Evolutionary conservation across 2,797 vertebrate genomes (phyloP).

Genomic region (Semotilus atromaculatus): DNA sequence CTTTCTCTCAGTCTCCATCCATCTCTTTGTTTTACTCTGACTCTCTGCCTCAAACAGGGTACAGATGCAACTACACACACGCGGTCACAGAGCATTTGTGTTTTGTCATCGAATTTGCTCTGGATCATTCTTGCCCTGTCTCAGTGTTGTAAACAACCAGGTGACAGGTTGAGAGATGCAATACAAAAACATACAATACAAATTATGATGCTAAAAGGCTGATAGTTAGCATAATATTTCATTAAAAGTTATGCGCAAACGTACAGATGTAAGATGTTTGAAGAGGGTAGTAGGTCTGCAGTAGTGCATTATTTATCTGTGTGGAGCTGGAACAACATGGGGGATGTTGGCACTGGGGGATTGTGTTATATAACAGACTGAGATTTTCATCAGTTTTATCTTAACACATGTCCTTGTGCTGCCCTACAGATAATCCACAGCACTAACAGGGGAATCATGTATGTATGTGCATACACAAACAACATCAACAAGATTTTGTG

Average conservation of each 20-base stretch:
- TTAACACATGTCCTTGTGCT: constrained; percentile 56
- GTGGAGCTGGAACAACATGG: neutral
- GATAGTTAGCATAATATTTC: neutral
- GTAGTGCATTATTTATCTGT: constrained; percentile 27
- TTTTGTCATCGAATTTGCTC: constrained; percentile 18
- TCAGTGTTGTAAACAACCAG: constrained; percentile 1
- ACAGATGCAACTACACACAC: constrained; percentile 23
- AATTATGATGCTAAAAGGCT: neutral
- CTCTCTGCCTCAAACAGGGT: constrained; percentile 21
- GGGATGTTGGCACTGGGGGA: constrained; percentile 20
- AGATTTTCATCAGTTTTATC: constrained; percentile 63
- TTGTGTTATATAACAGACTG: constrained; percentile 68
- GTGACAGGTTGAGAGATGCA: neutral
- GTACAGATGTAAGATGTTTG: neutral
- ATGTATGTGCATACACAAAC: constrained; percentile 23
- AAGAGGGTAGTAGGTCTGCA: neutral
- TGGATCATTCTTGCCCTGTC: constrained; percentile 12
- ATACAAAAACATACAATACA: neutral
- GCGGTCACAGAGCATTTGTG: neutral
- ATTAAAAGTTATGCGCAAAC: neutral
- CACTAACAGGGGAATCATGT: constrained; percentile 46
- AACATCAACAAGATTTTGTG: neutral
- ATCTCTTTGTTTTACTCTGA: constrained; percentile 46
- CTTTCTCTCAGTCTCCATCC: constrained; percentile 42
- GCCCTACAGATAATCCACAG: constrained; percentile 69